Evolutionary conservation across 2,113 vertebrate genomes (phyloP).

Genomic region (Psilopsiagon aurifrons): DNA sequence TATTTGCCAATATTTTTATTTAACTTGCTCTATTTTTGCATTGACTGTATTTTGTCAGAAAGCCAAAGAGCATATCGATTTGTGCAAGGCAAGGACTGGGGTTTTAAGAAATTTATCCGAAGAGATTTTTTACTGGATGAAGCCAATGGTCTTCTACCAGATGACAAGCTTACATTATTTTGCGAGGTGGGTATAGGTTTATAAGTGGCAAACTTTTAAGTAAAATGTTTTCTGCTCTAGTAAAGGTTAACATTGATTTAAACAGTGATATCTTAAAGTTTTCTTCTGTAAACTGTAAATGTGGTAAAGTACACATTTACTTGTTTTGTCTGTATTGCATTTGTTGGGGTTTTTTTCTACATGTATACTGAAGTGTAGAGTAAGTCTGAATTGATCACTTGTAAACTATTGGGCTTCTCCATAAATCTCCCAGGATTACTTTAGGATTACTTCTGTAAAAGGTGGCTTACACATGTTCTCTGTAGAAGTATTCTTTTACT

Average conservation of each 20-base stretch:
- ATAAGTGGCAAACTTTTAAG: not conserved
- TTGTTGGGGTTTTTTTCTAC: not conserved
- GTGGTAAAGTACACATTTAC: not conserved
- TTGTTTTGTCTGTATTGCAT: not conserved
- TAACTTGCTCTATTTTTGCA: not conserved
- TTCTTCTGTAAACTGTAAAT: not conserved
- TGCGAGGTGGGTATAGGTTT: slow-evolving; percentile 87
- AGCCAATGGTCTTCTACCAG: slow-evolving; percentile 96
- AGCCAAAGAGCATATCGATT: slow-evolving; percentile 99
- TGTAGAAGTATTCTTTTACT: not conserved
- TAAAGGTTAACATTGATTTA: not conserved
- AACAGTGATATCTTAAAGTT: not conserved
- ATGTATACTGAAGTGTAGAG: not conserved
- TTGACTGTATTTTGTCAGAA: slow-evolving; percentile 78
- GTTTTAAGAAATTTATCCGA: slow-evolving; percentile 99
- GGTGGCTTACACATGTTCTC: not conserved
- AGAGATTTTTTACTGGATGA: slow-evolving; percentile 99
- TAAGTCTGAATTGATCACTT: not conserved
- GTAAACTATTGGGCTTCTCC: not conserved
- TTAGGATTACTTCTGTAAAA: not conserved
- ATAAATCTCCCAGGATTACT: not conserved
- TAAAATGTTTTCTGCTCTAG: not conserved
- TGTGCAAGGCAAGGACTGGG: slow-evolving; percentile 99
- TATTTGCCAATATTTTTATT: not conserved
- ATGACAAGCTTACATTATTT: slow-evolving; percentile 97